Percentiles rank a stretch among this genome's conserved stretches.
Conservation (phyloP, 2,797 vertebrate genomes). For the Microctenopoma steveboyesi region DNA sequence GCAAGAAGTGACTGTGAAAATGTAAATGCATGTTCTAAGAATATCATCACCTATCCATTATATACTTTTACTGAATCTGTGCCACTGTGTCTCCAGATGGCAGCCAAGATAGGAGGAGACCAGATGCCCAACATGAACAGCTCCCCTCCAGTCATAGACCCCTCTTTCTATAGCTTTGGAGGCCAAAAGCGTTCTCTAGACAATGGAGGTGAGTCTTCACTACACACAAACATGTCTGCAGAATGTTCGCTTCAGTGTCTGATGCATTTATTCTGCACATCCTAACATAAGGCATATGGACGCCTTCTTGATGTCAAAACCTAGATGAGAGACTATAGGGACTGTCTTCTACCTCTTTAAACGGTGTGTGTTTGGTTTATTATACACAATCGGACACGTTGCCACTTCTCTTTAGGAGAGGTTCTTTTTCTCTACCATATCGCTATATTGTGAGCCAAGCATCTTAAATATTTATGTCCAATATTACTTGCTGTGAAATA, state of each 20-base stretch:
- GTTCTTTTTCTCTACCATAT: too few relatives aligned
- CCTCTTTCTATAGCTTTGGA: constrained; percentile 92
- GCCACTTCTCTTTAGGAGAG: too few relatives aligned
- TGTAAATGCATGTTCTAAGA: constrained; percentile 18
- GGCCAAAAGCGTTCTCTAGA: constrained; percentile 94
- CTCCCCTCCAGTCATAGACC: constrained; percentile 91
- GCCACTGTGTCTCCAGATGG: constrained; percentile 85
- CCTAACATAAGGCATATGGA: not conserved
- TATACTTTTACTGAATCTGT: constrained; percentile 33
- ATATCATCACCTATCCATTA: constrained; percentile 13
- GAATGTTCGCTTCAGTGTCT: not conserved
- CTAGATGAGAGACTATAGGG: not conserved
- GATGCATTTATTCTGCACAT: constrained; percentile 6
- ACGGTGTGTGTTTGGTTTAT: too few relatives aligned
- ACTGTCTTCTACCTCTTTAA: not conserved
- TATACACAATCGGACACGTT: too few relatives aligned
- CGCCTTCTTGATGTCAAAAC: not conserved
- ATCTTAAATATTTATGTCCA: too few relatives aligned
- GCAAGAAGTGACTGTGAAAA: not conserved
- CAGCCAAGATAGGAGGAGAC: constrained; percentile 95
- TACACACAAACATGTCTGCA: not conserved
- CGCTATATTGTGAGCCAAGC: too few relatives aligned
- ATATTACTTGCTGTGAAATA: too few relatives aligned
- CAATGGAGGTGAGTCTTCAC: constrained; percentile 89
- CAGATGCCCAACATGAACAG: constrained; percentile 96